Percentiles rank a stretch among this genome's conserved stretches.
These are phyloP conservation scores for Darevskia mixta DNA, from an alignment of 2,797 vertebrate genomes.

Conservation along the genomic window DNA sequence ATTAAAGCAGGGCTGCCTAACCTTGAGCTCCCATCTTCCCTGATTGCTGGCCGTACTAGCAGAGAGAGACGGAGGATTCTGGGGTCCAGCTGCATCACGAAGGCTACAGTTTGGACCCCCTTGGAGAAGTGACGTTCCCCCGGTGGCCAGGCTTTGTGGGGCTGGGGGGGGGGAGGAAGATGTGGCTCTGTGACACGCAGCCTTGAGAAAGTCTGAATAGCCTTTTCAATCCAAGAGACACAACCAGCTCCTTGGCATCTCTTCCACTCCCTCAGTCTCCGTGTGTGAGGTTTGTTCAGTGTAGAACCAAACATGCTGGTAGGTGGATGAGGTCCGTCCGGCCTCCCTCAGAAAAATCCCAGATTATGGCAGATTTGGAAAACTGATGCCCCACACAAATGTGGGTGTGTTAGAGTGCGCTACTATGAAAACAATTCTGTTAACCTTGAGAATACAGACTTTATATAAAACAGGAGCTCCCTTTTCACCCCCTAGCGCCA, in stretches of 20 bases:
- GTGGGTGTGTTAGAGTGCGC: not conserved
- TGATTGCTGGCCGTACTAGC: too few species aligned
- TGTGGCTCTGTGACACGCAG: too few species aligned
- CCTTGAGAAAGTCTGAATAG: not conserved
- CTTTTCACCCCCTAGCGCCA: not conserved
- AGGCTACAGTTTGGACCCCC: too few species aligned
- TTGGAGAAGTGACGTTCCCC: too few species aligned
- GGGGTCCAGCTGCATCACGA: too few species aligned
- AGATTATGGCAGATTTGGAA: not conserved
- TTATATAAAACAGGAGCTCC: not conserved
- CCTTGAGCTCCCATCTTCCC: too few species aligned
- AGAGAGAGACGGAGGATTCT: too few species aligned
- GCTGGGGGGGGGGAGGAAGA: too few species aligned
- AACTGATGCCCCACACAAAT: too few species aligned
- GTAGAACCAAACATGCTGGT: not conserved
- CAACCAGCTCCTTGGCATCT: not conserved
- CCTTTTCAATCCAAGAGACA: not conserved
- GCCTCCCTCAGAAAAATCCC: not conserved
- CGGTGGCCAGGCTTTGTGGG: too few species aligned
- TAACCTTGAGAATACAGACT: not conserved
- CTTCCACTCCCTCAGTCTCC: not conserved
- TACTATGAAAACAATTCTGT: not conserved
- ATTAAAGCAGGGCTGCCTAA: not conserved
- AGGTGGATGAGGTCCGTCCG: not conserved
- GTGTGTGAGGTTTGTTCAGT: not conserved